phyloP scores from a whole-genome alignment of 2,113 vertebrate genomes.

The Carollia perspicillata region DNA sequence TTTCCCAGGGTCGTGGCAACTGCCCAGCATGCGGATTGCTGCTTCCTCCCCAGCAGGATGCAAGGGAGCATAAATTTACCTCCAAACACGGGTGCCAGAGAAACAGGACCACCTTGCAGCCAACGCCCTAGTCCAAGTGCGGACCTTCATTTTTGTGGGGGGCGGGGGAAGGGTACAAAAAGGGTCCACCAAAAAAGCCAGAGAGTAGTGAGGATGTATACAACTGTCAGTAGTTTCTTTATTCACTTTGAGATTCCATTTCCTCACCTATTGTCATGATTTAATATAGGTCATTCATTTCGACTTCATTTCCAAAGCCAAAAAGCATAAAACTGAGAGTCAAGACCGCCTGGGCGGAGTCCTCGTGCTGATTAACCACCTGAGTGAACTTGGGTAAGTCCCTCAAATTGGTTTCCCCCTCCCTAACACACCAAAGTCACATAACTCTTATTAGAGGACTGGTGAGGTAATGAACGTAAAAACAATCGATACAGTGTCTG shows the following conservation, averaged over 20 bases:
- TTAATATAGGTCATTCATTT: not conserved
- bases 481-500: not conserved
- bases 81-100: not conserved
- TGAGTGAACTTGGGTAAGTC: not conserved
- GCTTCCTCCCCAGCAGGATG: constrained; percentile 14
- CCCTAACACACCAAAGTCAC: not conserved
- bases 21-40: not conserved
- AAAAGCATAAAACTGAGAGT: not conserved
- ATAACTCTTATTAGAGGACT: not conserved
- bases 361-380: not conserved
- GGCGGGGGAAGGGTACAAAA: not conserved
- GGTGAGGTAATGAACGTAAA: not conserved
- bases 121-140: not conserved
- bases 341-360: not conserved
- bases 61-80: not conserved
- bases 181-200: not conserved
- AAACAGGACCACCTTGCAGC: not conserved
- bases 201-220: not conserved
- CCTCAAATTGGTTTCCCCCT: not conserved
- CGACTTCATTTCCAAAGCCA: not conserved
- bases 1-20: constrained; percentile 9
- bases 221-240: not conserved
- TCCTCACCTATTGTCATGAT: not conserved
- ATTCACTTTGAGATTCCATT: not conserved
- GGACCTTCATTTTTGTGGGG: not conserved